Evolutionary conservation across 2,888 invertebrate genomes (phyloP).

Genomic region (Eilema caniola): DNA sequence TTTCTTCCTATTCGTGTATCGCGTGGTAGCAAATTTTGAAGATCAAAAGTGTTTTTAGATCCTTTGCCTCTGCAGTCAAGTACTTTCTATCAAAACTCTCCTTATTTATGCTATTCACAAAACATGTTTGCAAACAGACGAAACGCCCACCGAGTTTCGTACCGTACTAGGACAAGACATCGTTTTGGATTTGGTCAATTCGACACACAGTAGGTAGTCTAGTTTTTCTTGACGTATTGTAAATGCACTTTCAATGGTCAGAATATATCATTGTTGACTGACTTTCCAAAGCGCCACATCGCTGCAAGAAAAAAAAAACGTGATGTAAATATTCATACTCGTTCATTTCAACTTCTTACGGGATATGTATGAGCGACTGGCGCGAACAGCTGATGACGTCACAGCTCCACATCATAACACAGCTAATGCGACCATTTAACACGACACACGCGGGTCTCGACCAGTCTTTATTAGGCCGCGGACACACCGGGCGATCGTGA

Average conservation of each 20-base stretch:
- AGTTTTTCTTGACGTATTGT: too few relatives aligned
- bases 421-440: conserved; percentile 66
- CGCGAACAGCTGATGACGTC: conserved; percentile 54
- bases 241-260: neutral
- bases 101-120: too few relatives aligned
- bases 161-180: too few relatives aligned
- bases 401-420: conserved; percentile 55
- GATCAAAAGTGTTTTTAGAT: neutral
- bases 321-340: neutral
- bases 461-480: conserved; percentile 55
- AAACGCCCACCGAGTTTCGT: too few relatives aligned
- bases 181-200: too few relatives aligned
- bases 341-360: conserved; percentile 1
- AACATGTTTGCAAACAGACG: too few relatives aligned
- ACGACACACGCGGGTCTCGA: conserved; percentile 50
- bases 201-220: neutral
- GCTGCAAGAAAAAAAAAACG: neutral
- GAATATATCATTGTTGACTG: too few relatives aligned
- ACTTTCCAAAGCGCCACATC: neutral
- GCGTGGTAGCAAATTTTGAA: neutral
- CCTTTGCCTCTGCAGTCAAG: neutral
- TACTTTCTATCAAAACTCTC: neutral
- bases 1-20: too few relatives aligned
- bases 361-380: conserved; percentile 10
- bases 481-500: conserved; percentile 52